phyloP scores from a whole-genome alignment of 2,797 vertebrate species.

The Xenopus petersii region DNA sequence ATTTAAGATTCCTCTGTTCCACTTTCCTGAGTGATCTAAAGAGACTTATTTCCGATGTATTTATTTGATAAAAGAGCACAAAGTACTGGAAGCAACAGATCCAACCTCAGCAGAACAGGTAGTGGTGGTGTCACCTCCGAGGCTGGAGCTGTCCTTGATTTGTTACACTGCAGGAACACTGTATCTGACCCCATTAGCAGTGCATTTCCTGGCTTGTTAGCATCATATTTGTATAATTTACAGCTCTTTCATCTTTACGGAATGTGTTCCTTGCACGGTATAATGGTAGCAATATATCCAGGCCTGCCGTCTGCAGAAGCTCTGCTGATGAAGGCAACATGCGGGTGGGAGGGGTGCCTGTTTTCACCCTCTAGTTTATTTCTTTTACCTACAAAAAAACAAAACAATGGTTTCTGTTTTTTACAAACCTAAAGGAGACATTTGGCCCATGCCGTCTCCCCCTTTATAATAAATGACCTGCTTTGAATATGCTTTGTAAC shows the following conservation, averaged over 20 bases:
- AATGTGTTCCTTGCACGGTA: constrained; percentile 95
- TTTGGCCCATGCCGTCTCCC: not conserved
- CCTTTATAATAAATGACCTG: not conserved
- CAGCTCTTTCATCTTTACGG: constrained; percentile 89
- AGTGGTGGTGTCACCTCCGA: constrained; percentile 62
- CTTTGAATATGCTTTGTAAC: not conserved
- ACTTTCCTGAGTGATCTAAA: too few relatives aligned
- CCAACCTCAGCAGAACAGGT: constrained; percentile 64
- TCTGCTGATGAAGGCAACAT: constrained; percentile 84
- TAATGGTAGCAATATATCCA: constrained; percentile 98
- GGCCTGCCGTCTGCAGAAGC: constrained; percentile 87
- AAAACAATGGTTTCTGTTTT: constrained; percentile 18
- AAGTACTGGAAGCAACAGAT: constrained; percentile 59
- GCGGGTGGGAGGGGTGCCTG: constrained; percentile 70
- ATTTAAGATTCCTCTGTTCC: too few relatives aligned
- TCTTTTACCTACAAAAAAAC: constrained; percentile 34
- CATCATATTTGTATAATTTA: constrained; percentile 94
- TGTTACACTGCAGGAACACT: constrained; percentile 81
- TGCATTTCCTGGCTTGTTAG: constrained; percentile 86
- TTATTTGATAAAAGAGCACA: constrained; percentile 3
- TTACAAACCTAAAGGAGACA: not conserved
- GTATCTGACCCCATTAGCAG: constrained; percentile 86
- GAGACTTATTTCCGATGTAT: too few relatives aligned
- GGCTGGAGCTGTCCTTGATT: constrained; percentile 71
- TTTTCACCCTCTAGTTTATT: constrained; percentile 51